Base-by-base conservation (phyloP, 2,888 invertebrate species). In the Aleiodes leptofemur region DNA sequence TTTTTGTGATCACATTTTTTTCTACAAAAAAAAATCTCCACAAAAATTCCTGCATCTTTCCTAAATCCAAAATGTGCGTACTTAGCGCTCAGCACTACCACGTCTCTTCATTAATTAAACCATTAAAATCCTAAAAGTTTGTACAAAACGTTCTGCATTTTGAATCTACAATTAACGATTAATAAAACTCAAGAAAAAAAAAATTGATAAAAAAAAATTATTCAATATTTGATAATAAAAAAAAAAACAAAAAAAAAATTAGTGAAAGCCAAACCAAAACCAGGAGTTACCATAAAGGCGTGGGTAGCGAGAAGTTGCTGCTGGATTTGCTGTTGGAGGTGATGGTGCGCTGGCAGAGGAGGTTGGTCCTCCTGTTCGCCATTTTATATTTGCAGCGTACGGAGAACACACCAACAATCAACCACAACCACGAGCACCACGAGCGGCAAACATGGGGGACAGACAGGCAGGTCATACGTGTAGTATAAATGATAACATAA, bases 221-320 rank as follows among this genome's bases (percentile, higher is more conserved):
- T 43, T 43, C 7, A 43, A 43, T 43, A 43, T 7, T 43, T 3
- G 50, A 66, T 51, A 56, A 76, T 51, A 76, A 71, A 70, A 61
- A 48, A 71, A 76, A 68, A 74, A 73, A 70, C 43, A 76, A 80
- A 76, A 80, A 80, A 79, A 82, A 81, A 87, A 88, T 88, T 88
- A 89, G 89, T 89, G 86, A 86, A 89, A 89, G 89, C 88, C 88
- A 88, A 84, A 89, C 89, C 89, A 89, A 89, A 89, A 89, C 89
- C 89, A 89, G 87, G 88, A 89, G 88, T 89, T 89, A 89, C 89
- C 89, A 89, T 89, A 89, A 89, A 88, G 89, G 89, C 89, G 89
- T 89, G 89, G 88, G 89, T 89, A 89, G 89, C 89, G 88, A 89
- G 89, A 88, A 89, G 89, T 89, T 89, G 89, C 88, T 89, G 89